Evolutionary conservation across 2,888 invertebrate species (phyloP).

Genomic region (Apotomis capreana): DNA sequence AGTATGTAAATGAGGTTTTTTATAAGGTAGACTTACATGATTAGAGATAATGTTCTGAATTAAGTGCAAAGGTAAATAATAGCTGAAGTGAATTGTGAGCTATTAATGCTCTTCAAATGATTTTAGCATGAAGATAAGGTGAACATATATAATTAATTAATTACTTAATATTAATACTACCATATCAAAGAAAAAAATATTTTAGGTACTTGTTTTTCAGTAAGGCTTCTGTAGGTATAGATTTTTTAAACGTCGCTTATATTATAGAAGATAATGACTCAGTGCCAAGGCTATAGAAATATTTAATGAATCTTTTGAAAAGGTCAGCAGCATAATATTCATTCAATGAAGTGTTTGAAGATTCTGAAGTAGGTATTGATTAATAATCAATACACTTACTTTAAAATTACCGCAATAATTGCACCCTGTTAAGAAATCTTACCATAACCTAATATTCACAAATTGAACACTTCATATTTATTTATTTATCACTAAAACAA

Average conservation of each 20-base stretch:
- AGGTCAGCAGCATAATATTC: constrained; percentile 18
- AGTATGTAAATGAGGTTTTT: too few relatives aligned
- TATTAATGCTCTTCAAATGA: too few relatives aligned
- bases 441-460: constrained; percentile 50
- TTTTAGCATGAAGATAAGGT: too few relatives aligned
- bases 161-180: too few relatives aligned
- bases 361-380: neutral
- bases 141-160: too few relatives aligned
- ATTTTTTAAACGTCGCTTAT: constrained; percentile 18
- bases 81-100: too few relatives aligned
- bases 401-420: constrained; percentile 1
- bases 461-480: constrained; percentile 49
- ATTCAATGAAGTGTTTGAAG: neutral
- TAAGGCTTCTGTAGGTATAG: neutral
- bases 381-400: constrained; percentile 11
- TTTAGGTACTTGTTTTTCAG: neutral
- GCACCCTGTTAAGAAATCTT: constrained; percentile 48
- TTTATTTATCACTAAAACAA: constrained; percentile 25
- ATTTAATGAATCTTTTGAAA: constrained; percentile 34
- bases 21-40: too few relatives aligned
- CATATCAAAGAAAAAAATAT: neutral
- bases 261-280: constrained; percentile 20
- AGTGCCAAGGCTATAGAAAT: constrained; percentile 25
- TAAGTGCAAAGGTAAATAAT: too few relatives aligned
- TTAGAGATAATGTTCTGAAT: too few relatives aligned